Percentiles rank a stretch among this genome's conserved stretches.
Evolutionary conservation across 1,140 invertebrate species (phyloP).

Genomic region (Sesamia nonagrioides): DNA sequence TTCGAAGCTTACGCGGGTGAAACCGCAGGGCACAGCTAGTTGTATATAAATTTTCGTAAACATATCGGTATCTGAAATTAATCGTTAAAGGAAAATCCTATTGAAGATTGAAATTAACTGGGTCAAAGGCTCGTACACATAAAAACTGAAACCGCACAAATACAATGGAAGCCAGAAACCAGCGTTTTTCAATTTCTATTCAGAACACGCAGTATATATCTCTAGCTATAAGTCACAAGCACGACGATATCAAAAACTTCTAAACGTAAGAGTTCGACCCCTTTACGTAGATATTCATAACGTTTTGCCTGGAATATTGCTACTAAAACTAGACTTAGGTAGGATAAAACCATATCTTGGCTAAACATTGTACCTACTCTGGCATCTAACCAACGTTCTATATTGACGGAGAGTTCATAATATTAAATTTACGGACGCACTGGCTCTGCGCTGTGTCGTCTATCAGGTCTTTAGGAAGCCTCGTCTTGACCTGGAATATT

Average conservation of each 20-base stretch:
- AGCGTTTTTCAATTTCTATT: neutral
- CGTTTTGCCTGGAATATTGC: neutral
- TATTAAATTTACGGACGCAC: conserved; percentile 32
- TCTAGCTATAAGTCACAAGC: neutral
- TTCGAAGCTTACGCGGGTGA: too few relatives aligned
- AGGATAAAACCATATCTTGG: conserved; percentile 16
- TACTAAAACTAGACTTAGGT: conserved; percentile 27
- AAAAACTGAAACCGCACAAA: neutral
- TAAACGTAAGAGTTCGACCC: neutral
- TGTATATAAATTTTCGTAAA: too few relatives aligned
- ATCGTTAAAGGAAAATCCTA: too few relatives aligned
- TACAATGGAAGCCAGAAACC: neutral
- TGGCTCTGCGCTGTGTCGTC: conserved; percentile 7
- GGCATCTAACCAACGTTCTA: conserved; percentile 1
- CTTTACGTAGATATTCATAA: conserved; percentile 18
- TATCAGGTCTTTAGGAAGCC: conserved; percentile 17
- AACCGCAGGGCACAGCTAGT: too few relatives aligned
- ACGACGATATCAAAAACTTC: neutral
- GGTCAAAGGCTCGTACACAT: too few relatives aligned
- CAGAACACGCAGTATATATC: neutral
- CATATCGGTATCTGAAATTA: too few relatives aligned
- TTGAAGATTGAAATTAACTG: too few relatives aligned
- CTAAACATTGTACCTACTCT: conserved; percentile 29
- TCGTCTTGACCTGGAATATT: neutral
- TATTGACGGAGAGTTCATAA: conserved; percentile 43